Base-by-base conservation (phyloP, 2,797 vertebrate species). In the Tokudaia tokunoshimensis region DNA sequence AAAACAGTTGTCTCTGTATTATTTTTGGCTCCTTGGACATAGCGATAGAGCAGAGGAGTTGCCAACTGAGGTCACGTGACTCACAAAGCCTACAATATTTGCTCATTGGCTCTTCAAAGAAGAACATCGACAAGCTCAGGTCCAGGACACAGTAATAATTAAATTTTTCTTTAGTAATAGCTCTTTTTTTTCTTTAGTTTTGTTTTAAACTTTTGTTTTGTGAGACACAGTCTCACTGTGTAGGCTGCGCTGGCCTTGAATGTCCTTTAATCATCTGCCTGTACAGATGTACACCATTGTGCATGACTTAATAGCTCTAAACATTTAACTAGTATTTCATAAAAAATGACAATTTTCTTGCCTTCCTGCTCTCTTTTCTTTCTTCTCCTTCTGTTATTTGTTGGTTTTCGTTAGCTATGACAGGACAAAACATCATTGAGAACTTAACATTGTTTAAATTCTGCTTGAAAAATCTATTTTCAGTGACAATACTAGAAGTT, bases 381-480 rank as follows among this genome's bases (percentile, higher is more conserved):
- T 97, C 52, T 86, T 17, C n/a, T 47, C 70, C 4, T 34, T 74
- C 20, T 61, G 57, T 76, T 78, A 20, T 97, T 41, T 55, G 47
- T 55, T 31, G 22, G 20, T 50, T 78, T 83, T 50, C 9, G 59
- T 97, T 94, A 97, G 91, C 95, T 97, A 97, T 90, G 93, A 97
- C 94, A 97, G 89, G 98, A 96, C 3, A 75, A 97, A 98, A 97
- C 26, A 97, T 93, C 97, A 98, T 96, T 96, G 96, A 97, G 98
- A 97, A 97, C 94, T 97, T 97, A 98, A 96, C 92, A 95, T 81
- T 94, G 89, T 88, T 98, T 97, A 92, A 91, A 97, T 95, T 97
- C 91, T 97, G 75, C 78, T 98, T 97, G 91, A 97, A 90, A 97
- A 97, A 89, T 96, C 17, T 96, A 95, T 98, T 89, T 98, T 95